These are phyloP conservation scores for Aphyosemion australe DNA, from an alignment of 2,113 vertebrate genomes.

Conservation along the genomic window DNA sequence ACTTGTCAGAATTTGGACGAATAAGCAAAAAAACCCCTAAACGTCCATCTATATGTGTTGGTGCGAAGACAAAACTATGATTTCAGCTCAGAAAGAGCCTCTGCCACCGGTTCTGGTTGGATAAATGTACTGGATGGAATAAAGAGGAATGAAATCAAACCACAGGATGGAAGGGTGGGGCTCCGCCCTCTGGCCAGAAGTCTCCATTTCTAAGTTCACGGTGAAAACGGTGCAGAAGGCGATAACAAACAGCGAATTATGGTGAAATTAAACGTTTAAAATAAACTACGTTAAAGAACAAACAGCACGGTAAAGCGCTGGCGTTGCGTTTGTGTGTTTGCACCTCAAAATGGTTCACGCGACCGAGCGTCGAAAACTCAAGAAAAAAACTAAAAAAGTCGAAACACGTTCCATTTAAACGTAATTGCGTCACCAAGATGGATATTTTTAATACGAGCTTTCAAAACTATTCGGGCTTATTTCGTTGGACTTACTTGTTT, in stretches of 20 bases:
- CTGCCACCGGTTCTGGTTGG: not conserved
- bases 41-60: too few species aligned
- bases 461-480: accelerated
- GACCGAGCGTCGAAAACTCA: too few species aligned
- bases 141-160: slow-evolving; percentile 18
- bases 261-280: not conserved
- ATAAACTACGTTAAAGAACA: not conserved
- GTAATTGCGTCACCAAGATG: too few species aligned
- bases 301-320: not conserved
- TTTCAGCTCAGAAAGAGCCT: not conserved
- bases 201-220: slow-evolving; percentile 52
- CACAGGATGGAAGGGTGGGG: slow-evolving; percentile 62
- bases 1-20: too few species aligned
- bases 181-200: slow-evolving; percentile 59
- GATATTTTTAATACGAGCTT: too few species aligned
- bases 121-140: not conserved
- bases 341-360: too few species aligned
- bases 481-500: slow-evolving; percentile 32
- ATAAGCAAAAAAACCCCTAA: too few species aligned
- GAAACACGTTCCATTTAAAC: too few species aligned
- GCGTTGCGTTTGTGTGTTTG: too few species aligned
- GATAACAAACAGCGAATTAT: not conserved
- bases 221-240: not conserved
- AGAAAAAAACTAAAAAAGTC: too few species aligned
- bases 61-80: too few species aligned